Conservation (phyloP, 2,113 vertebrate species). For the Propithecus coquereli region DNA sequence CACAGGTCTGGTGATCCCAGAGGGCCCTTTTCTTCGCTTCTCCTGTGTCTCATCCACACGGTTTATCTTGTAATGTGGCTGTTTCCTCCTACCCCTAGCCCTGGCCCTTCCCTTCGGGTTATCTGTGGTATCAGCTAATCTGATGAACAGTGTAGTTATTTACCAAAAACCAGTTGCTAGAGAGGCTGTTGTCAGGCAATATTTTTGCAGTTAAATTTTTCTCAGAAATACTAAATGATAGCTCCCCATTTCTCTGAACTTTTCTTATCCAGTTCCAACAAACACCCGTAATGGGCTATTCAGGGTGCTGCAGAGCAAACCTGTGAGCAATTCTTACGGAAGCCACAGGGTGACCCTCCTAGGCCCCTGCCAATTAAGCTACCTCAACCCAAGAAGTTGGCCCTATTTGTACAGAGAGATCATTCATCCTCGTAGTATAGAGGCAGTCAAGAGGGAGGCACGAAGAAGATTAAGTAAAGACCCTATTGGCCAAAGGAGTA, state of each 20-base stretch:
- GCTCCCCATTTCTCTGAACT: not conserved
- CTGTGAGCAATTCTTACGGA: not conserved
- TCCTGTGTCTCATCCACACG: not conserved
- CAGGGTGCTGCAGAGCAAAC: not conserved
- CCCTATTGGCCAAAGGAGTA: not conserved
- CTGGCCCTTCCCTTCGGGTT: not conserved
- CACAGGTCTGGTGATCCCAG: not conserved
- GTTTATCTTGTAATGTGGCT: not conserved
- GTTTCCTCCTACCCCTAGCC: too few species aligned
- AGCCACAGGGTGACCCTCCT: not conserved
- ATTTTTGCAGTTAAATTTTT: not conserved
- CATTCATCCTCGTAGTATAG: not conserved
- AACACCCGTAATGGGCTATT: not conserved
- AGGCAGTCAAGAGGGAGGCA: not conserved
- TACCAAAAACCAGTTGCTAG: not conserved
- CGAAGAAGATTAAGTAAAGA: conserved; percentile 42
- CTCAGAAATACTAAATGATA: not conserved
- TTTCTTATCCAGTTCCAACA: not conserved
- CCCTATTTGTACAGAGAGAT: not conserved
- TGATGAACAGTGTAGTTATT: not conserved
- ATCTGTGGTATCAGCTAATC: not conserved
- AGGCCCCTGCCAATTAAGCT: not conserved
- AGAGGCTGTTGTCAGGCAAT: not conserved
- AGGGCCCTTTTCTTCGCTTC: not conserved
- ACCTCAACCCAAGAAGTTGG: not conserved